Base-by-base conservation (phyloP, 2,797 vertebrate species). In the Dromococcyx pavoninus region DNA sequence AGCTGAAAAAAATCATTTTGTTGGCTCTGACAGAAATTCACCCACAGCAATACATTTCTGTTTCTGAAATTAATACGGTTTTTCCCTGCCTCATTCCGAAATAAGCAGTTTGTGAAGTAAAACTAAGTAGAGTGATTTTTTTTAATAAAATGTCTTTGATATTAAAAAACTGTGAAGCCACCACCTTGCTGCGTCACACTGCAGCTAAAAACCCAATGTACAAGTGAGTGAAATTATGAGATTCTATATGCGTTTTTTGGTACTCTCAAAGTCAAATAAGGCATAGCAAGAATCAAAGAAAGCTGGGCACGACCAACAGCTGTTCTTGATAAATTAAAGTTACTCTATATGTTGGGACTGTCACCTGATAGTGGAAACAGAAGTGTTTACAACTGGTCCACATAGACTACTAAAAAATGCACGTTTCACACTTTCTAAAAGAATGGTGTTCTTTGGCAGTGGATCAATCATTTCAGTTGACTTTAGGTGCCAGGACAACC, bases 191-290 rank as follows among this genome's bases (percentile, higher is more conserved):
- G 65, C 1, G 1, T 86, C n/a, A 1, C 62, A 88, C 62, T 96
- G 94, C 96, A 95, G 93, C 92, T 66, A 79, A 93, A 95, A 89
- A 8, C 8, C 17, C 23, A 37, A 60, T 67, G 71, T 66, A 71
- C 27, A 67, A 95, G 51, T 16, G 35, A 51, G 48, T 48, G 60
- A 88, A 93, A 87, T 92, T 77, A 90, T 33, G 60, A 83, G 61
- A 94, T 93, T 86, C 43, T 83, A 64, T 76, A 83, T 50, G 61
- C 73, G 10, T 1, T 60, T 69, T 75, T 75, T 73, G 79, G 33
- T 50, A 27, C 22, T 94, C 73, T 88, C 81, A 91, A 90, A 93
- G 91, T 90, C 89, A 95, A 95, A 95, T 76, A 94, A 93, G 37
- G 51, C 87, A 88, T 32, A 93, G n/a, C 15, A 94, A 91, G 56